These are phyloP conservation scores for Actinia equina DNA, from an alignment of 64 coral and sea anemone species.

Conservation along the genomic window DNA sequence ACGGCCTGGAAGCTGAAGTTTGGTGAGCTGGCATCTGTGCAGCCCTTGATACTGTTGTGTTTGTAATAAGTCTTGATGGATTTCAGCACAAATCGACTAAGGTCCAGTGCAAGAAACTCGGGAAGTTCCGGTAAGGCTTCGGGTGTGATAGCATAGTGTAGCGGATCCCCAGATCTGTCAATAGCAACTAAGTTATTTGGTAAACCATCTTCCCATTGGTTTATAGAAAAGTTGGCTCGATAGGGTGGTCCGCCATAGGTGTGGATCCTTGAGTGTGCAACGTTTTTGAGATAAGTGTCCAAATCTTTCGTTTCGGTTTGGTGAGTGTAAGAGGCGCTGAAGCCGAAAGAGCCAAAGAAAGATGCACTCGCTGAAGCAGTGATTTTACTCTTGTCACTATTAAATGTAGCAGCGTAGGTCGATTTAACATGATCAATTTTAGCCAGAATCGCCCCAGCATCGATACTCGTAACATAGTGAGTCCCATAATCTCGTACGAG, in stretches of 20 bases:
- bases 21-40: slow-evolving; percentile 67
- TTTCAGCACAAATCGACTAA: slow-evolving; percentile 54
- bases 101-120: slow-evolving; percentile 24
- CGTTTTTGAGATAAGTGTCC: slow-evolving; percentile 56
- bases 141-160: slow-evolving; percentile 61
- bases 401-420: slow-evolving; percentile 26
- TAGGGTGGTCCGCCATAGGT: slow-evolving; percentile 77
- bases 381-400: slow-evolving; percentile 60
- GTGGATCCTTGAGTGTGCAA: slow-evolving; percentile 49
- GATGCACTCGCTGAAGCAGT: slow-evolving; percentile 76
- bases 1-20: slow-evolving; percentile 96
- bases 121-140: slow-evolving; percentile 74
- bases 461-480: slow-evolving; percentile 80
- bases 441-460: slow-evolving; percentile 69
- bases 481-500: slow-evolving; percentile 88
- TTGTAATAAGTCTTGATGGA: slow-evolving; percentile 77
- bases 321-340: slow-evolving; percentile 3
- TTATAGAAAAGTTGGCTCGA: slow-evolving; percentile 64
- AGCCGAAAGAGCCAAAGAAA: slow-evolving; percentile 47
- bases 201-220: slow-evolving; percentile 76
- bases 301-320: slow-evolving; percentile 9
- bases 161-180: slow-evolving; percentile 74
- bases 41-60: slow-evolving; percentile 83
- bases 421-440: slow-evolving; percentile 73
- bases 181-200: slow-evolving; percentile 69